Conservation (phyloP, 1,140 invertebrate species). For the Ladona fulva region DNA sequence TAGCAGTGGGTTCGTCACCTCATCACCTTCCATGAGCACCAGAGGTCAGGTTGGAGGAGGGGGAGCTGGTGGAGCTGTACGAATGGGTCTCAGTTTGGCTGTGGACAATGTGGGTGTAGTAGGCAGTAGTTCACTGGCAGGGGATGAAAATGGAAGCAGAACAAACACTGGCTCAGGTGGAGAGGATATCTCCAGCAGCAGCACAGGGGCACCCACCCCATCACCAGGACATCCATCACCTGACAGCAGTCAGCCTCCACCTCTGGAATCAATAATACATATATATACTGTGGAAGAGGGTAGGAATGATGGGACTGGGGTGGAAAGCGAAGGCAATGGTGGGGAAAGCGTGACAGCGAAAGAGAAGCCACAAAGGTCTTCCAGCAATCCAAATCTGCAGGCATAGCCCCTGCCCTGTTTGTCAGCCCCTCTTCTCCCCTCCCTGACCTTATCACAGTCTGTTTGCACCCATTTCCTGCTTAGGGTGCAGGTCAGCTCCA, state of each 20-base stretch:
- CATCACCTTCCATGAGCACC: neutral
- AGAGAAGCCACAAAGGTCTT: neutral
- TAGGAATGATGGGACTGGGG: neutral
- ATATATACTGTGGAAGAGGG: neutral
- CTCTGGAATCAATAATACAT: neutral
- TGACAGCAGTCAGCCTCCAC: neutral
- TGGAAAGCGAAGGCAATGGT: neutral
- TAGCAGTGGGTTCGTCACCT: no score
- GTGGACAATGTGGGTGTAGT: neutral
- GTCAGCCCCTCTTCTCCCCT: neutral
- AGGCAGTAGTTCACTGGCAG: neutral
- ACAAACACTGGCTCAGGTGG: neutral
- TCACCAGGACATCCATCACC: neutral
- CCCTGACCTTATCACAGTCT: neutral
- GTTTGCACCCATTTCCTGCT: neutral
- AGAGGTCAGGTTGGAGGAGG: neutral
- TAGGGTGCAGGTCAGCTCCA: conserved; percentile 1
- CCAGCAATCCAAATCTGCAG: neutral
- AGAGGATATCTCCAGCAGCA: neutral
- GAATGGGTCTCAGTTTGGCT: neutral
- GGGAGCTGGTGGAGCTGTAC: neutral
- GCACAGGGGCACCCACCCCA: neutral
- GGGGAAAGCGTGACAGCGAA: neutral
- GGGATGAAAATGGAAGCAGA: neutral
- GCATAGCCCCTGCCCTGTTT: conserved; percentile 6